Percentiles rank a stretch among this genome's conserved stretches.
Evolutionary conservation across 2,888 invertebrate species (phyloP).

Genomic region (Lamproptera curius): DNA sequence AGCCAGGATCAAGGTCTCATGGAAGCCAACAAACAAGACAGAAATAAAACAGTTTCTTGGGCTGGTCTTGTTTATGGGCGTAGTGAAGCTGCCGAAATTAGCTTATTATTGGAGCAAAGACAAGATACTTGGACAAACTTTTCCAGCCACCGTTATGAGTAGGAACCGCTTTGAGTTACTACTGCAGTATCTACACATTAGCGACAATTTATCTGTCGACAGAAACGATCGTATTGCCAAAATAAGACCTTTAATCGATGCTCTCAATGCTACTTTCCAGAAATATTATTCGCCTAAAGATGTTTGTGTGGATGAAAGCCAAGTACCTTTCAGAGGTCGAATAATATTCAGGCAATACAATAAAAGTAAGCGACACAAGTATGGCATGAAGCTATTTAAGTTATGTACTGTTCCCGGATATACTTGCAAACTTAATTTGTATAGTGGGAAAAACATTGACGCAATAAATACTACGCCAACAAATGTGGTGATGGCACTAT

Average conservation of each 20-base stretch:
- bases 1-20: conserved; percentile 30
- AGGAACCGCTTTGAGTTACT: conserved; percentile 34
- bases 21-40: conserved; percentile 33
- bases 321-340: conserved; percentile 32
- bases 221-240: conserved; percentile 32
- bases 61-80: conserved; percentile 33
- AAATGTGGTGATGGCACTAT: conserved; percentile 33
- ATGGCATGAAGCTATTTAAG: conserved; percentile 24
- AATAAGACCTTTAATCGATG: conserved; percentile 32
- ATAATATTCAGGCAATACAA: conserved; percentile 35
- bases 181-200: conserved; percentile 33
- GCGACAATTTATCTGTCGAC: conserved; percentile 30
- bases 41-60: conserved; percentile 35
- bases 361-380: conserved; percentile 29
- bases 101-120: conserved; percentile 31
- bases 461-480: conserved; percentile 31
- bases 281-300: conserved; percentile 32
- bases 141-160: conserved; percentile 32
- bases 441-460: conserved; percentile 38
- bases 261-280: conserved; percentile 31
- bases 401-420: conserved; percentile 28
- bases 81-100: conserved; percentile 33
- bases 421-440: conserved; percentile 26
- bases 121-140: conserved; percentile 24
- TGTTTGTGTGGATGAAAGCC: conserved; percentile 35